These are phyloP conservation scores for Adrianichthys oophorus DNA, from an alignment of 2,797 vertebrate species.

Conservation along the genomic window DNA sequence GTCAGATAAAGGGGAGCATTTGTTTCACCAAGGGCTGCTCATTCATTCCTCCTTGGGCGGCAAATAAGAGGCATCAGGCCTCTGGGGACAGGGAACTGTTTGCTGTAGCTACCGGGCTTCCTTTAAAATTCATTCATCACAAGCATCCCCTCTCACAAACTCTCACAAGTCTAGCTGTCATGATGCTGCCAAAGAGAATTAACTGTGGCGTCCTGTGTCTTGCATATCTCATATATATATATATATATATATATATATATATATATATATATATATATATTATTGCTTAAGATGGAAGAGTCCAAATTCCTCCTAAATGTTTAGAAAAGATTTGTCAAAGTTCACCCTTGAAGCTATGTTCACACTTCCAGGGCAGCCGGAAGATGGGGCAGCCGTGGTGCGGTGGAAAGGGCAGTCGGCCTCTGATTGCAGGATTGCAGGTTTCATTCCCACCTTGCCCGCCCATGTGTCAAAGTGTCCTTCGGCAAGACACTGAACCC, in stretches of 20 bases:
- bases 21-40: constrained; percentile 64
- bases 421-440: too few relatives aligned
- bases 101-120: constrained; percentile 42
- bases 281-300: constrained; percentile 21
- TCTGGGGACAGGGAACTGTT: constrained; percentile 49
- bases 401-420: too few relatives aligned
- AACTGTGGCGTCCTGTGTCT: constrained; percentile 51
- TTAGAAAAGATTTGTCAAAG: neutral
- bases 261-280: neutral
- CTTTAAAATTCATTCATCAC: constrained; percentile 73
- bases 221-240: constrained; percentile 26
- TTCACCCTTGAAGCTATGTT: neutral
- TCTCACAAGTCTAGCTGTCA: constrained; percentile 54
- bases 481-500: too few relatives aligned
- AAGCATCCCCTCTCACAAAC: constrained; percentile 43
- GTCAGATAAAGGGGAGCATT: constrained; percentile 57
- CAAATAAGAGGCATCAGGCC: constrained; percentile 55
- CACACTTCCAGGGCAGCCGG: too few relatives aligned
- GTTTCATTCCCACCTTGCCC: too few relatives aligned
- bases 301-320: constrained; percentile 35
- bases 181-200: constrained; percentile 63
- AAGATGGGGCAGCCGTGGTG: too few relatives aligned
- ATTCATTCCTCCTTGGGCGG: constrained; percentile 53
- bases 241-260: too few relatives aligned
- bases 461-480: too few relatives aligned